phyloP scores from a whole-genome alignment of 2,113 vertebrate genomes.

The Budorcas taxicolor region DNA sequence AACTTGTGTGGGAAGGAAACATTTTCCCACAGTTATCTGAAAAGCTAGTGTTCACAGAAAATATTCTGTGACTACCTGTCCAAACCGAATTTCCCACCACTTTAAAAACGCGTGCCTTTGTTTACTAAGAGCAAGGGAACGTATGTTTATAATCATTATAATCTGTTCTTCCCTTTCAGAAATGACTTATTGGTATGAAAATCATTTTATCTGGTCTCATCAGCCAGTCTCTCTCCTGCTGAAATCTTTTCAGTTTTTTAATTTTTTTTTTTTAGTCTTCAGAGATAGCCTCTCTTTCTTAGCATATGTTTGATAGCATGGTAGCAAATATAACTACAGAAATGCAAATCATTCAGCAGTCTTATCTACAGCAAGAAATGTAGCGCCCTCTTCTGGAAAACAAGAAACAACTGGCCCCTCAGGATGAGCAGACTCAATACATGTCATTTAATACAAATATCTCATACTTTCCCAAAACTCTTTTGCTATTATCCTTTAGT shows the following conservation, averaged over 20 bases:
- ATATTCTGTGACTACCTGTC: background rate
- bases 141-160: background rate
- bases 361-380: background rate
- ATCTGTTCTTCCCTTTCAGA: background rate
- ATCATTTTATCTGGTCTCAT: background rate
- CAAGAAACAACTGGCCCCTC: background rate
- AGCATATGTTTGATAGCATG: background rate
- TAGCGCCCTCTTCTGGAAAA: background rate
- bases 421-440: background rate
- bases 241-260: background rate
- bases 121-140: background rate
- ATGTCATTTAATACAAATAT: background rate
- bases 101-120: background rate
- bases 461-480: background rate
- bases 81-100: background rate
- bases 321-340: background rate
- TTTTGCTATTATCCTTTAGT: background rate
- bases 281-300: background rate
- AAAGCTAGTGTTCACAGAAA: background rate
- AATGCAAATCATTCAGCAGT: background rate
- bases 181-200: background rate
- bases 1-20: background rate
- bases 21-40: background rate
- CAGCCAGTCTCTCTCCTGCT: background rate
- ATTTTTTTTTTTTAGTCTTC: background rate